These are phyloP conservation scores for Octonoba sinensis DNA, from an alignment of 2,888 invertebrate species.

Conservation along the genomic window DNA sequence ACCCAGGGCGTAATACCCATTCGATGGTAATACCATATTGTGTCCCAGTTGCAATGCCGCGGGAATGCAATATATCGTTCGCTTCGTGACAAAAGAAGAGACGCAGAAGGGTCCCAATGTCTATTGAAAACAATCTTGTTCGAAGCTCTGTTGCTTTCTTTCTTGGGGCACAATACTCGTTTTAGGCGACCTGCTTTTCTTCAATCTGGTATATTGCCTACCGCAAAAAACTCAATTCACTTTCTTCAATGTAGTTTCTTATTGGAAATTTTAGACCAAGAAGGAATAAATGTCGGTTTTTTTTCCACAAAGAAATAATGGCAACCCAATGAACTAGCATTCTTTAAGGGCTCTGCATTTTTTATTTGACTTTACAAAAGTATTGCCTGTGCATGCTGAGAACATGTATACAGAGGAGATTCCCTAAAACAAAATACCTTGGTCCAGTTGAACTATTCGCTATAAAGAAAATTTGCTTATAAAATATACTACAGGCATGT, in stretches of 20 bases:
- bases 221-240: conserved; percentile 30
- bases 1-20: conserved; percentile 32
- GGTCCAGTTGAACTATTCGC: too few species aligned
- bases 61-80: conserved; percentile 51
- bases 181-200: conserved; percentile 41
- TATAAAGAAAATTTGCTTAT: too few species aligned
- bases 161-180: conserved; percentile 37
- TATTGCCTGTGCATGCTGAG: too few species aligned
- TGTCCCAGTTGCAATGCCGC: conserved; percentile 18
- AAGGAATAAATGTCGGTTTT: too few species aligned
- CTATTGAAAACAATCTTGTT: conserved; percentile 60
- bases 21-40: conserved; percentile 30
- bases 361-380: too few species aligned
- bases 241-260: conserved; percentile 1
- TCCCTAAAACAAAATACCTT: too few species aligned
- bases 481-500: too few species aligned
- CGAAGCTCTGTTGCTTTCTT: conserved; percentile 23
- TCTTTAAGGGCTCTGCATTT: too few species aligned
- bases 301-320: too few species aligned
- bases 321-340: too few species aligned
- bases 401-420: too few species aligned
- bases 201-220: conserved; percentile 22
- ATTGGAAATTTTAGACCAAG: too few species aligned
- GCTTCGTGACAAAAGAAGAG: conserved; percentile 37
- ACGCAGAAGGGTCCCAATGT: conserved; percentile 29